A percentile compares a stretch with the other conserved stretches of the same genome.
These are phyloP conservation scores for Raja brachyura DNA, from an alignment of 2,113 vertebrate genomes.

Conservation along the genomic window DNA sequence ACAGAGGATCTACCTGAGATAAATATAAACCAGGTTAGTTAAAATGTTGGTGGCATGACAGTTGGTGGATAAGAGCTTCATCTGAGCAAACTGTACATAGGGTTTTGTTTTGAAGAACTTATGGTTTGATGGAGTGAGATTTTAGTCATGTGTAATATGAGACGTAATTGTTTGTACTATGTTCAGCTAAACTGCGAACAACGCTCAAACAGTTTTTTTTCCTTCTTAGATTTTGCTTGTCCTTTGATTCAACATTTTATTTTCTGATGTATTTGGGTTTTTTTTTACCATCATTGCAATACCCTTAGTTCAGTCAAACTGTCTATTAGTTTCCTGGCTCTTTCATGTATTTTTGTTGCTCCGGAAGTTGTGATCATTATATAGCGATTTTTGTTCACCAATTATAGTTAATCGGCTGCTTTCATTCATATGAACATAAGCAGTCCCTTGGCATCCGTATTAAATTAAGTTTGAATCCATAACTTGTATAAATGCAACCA, in stretches of 20 bases:
- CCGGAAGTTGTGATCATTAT: neutral
- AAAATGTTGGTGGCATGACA: neutral
- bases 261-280: neutral
- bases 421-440: neutral
- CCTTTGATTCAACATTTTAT: neutral
- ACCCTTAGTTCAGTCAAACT: neutral
- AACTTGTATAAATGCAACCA: too few species aligned
- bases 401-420: neutral
- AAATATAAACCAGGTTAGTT: conserved; percentile 23
- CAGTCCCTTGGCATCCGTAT: too few species aligned
- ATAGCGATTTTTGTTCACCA: neutral
- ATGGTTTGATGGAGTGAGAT: neutral
- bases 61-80: neutral
- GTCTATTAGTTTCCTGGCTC: neutral
- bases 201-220: neutral
- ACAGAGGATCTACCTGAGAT: conserved; percentile 4
- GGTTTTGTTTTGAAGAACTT: too few species aligned
- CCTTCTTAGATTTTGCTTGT: neutral
- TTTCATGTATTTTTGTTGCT: neutral
- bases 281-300: neutral
- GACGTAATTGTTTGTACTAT: neutral
- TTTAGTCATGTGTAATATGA: neutral
- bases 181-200: neutral
- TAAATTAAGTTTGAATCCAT: too few species aligned
- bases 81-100: neutral